Conservation (phyloP, 2,888 invertebrate genomes). For the Drosophila pseudotakahashii region DNA sequence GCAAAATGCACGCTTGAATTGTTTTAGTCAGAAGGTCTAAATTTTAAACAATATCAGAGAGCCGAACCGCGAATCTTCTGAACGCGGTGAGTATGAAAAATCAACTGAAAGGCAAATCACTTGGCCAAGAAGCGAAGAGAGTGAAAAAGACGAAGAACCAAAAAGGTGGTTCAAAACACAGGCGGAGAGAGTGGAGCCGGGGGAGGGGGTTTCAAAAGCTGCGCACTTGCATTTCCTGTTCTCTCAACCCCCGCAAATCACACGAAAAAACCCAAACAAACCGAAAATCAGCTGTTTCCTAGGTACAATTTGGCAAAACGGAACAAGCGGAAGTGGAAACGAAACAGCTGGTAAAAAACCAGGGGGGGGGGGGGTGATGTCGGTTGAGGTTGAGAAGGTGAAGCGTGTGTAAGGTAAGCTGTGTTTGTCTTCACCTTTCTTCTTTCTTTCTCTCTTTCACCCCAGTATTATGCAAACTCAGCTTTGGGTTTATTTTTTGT, state of each 20-base stretch:
- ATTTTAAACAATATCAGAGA: slow-evolving; percentile 41
- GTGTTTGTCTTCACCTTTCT: slow-evolving; percentile 27
- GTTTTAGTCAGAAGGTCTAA: slow-evolving; percentile 22
- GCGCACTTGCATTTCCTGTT: slow-evolving; percentile 67
- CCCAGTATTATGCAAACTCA: slow-evolving; percentile 36
- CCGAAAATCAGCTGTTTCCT: slow-evolving; percentile 58
- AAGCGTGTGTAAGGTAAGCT: slow-evolving; percentile 22
- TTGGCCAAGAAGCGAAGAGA: slow-evolving; percentile 49
- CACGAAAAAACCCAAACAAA: slow-evolving; percentile 35
- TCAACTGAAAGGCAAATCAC: slow-evolving; percentile 72
- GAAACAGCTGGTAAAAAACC: slow-evolving; percentile 19
- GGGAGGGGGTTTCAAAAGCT: slow-evolving; percentile 44
- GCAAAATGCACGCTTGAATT: slow-evolving; percentile 32
- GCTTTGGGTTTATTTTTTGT: slow-evolving; percentile 30
- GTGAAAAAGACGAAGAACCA: slow-evolving; percentile 52
- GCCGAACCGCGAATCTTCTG: slow-evolving; percentile 48
- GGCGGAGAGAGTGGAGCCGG: slow-evolving; percentile 4
- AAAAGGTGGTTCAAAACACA: slow-evolving; percentile 26
- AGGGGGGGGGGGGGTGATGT: neutral
- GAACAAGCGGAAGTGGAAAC: slow-evolving; percentile 60
- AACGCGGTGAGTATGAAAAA: slow-evolving; percentile 65
- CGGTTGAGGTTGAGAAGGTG: slow-evolving; percentile 8
- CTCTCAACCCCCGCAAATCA: slow-evolving; percentile 16
- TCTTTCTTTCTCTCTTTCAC: slow-evolving; percentile 1
- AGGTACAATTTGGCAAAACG: slow-evolving; percentile 43